Evolutionary conservation across 2,888 invertebrate species (phyloP).

Genomic region (Heliconius erato): DNA sequence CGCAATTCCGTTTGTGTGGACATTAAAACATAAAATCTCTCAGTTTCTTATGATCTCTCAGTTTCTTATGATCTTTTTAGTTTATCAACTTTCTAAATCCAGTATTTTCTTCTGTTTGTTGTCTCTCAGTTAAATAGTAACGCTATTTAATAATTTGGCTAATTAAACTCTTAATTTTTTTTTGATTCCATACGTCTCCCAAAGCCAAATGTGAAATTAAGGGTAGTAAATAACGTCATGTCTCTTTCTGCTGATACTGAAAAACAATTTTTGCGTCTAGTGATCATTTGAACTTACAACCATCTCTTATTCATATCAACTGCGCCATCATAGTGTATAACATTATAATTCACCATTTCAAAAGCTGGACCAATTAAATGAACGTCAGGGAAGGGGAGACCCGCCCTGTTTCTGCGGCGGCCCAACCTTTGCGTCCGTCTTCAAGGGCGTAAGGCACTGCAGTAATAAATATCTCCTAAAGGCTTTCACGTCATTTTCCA

Average conservation of each 20-base stretch:
- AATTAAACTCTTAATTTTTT: not conserved
- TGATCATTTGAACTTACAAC: not conserved
- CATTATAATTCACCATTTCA: not conserved
- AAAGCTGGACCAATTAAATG: not conserved
- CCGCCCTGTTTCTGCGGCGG: constrained; percentile 36
- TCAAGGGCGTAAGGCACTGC: constrained; percentile 33
- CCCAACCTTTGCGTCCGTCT: constrained; percentile 38
- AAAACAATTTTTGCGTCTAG: not conserved
- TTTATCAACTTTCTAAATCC: no score
- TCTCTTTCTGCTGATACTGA: not conserved
- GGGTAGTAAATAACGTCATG: no score
- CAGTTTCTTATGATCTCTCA: no score
- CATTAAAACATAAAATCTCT: not conserved
- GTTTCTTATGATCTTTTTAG: no score
- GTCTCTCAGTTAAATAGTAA: no score
- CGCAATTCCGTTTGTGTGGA: not conserved
- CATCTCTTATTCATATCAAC: not conserved
- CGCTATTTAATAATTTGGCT: no score
- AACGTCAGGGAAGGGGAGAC: constrained; percentile 30
- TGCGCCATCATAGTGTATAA: not conserved
- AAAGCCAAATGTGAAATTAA: no score
- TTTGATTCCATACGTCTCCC: not conserved
- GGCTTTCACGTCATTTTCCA: not conserved
- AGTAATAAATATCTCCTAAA: constrained; percentile 23
- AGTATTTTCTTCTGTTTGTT: no score